Percentiles rank a stretch among this genome's conserved stretches.
phyloP scores from a whole-genome alignment of 92 coral and sea anemone genomes.

The Montipora capitata region DNA sequence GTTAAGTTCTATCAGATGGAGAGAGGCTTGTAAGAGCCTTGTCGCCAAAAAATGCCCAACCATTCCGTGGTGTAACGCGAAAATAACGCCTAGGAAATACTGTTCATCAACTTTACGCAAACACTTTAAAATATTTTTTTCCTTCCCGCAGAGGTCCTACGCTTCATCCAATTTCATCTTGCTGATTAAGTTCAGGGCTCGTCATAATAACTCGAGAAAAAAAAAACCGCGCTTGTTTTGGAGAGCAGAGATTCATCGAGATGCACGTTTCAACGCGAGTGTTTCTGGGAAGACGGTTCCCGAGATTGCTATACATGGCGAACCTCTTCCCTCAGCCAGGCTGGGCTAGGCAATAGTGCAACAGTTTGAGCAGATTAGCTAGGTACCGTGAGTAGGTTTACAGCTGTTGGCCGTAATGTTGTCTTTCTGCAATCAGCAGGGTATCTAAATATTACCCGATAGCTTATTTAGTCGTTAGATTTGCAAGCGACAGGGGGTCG shows the following conservation, averaged over 20 bases:
- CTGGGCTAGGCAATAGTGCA: conserved; percentile 1
- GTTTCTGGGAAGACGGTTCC: neutral
- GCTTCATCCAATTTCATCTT: conserved; percentile 52
- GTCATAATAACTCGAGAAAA: conserved; percentile 45
- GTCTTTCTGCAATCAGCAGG: conserved; percentile 69
- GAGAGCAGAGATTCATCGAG: conserved; percentile 26
- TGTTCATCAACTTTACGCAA: conserved; percentile 62
- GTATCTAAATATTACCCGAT: conserved; percentile 71
- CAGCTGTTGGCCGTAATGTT: conserved; percentile 70
- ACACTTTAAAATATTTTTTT: conserved; percentile 52
- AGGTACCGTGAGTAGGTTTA: conserved; percentile 66
- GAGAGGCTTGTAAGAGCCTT: neutral
- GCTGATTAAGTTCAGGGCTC: conserved; percentile 51
- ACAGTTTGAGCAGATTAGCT: conserved; percentile 38
- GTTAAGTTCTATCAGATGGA: neutral
- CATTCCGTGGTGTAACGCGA: conserved; percentile 9
- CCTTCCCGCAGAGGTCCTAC: conserved; percentile 54
- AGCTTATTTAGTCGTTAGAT: conserved; percentile 66
- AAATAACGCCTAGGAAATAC: conserved; percentile 22
- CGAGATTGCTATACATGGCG: too few relatives aligned
- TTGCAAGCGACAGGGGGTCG: conserved; percentile 55
- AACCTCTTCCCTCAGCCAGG: neutral
- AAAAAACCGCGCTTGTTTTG: conserved; percentile 38
- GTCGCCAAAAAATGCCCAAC: neutral
- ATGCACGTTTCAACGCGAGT: neutral